A percentile compares a stretch with the other conserved stretches of the same genome.
Evolutionary conservation across 2,113 vertebrate genomes (phyloP).

Genomic region (Sminthopsis crassicaudata): DNA sequence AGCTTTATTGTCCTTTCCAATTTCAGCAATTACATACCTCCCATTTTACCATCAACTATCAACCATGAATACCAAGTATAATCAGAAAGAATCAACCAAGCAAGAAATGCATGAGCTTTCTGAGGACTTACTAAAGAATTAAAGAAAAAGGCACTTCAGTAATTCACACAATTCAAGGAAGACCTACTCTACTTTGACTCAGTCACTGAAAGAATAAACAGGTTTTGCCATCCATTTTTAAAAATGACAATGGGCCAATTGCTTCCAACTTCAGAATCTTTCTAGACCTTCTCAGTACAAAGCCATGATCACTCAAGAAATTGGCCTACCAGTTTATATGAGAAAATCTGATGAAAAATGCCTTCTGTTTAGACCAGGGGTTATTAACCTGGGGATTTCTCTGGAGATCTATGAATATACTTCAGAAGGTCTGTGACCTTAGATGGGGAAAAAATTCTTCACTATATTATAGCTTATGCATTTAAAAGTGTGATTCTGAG

Average conservation of each 20-base stretch:
- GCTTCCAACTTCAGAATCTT: not conserved
- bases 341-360: not conserved
- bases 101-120: constrained; percentile 16
- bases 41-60: constrained; percentile 13
- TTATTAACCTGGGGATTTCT: not conserved
- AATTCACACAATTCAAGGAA: constrained; percentile 20
- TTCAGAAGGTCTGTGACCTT: not conserved
- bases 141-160: constrained; percentile 14
- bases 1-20: constrained; percentile 24
- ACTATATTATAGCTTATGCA: not conserved
- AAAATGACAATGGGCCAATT: not conserved
- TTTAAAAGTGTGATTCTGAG: not conserved
- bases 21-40: constrained; percentile 23
- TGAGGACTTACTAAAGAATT: constrained; percentile 30
- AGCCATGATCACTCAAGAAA: not conserved
- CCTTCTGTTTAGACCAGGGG: not conserved
- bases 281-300: not conserved
- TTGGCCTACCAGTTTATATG: not conserved
- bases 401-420: not conserved
- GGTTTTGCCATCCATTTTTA: constrained; percentile 8
- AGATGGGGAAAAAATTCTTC: not conserved
- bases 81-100: constrained; percentile 33
- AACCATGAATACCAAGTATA: constrained; percentile 26
- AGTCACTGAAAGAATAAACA: constrained; percentile 20
- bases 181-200: constrained; percentile 2